Conservation (phyloP, 1,140 invertebrate genomes). For the Scaptomyza montana region DNA sequence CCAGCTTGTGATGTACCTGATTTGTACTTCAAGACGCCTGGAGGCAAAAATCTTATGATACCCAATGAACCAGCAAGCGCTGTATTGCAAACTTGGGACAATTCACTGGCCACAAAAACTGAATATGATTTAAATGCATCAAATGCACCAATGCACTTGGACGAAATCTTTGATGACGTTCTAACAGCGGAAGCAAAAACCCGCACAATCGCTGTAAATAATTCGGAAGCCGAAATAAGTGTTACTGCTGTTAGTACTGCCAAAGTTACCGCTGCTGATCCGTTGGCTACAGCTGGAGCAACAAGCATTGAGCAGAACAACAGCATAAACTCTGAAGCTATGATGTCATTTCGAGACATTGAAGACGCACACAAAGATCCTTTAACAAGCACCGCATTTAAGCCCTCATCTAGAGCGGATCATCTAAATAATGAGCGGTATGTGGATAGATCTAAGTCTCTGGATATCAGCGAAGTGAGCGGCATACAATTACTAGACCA, state of each 20-base stretch:
- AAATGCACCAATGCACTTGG: constrained; percentile 49
- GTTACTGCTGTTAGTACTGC: constrained; percentile 34
- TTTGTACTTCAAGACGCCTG: constrained; percentile 65
- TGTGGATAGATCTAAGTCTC: constrained; percentile 1
- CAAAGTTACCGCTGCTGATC: constrained; percentile 34
- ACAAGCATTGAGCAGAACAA: constrained; percentile 6
- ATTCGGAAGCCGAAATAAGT: constrained; percentile 59
- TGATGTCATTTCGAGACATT: constrained; percentile 30
- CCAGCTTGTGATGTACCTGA: constrained; percentile 30
- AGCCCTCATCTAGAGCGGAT: constrained; percentile 23
- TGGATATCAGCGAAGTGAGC: constrained; percentile 56
- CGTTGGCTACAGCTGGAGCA: constrained; percentile 22
- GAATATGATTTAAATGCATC: constrained; percentile 70
- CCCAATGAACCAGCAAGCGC: constrained; percentile 69
- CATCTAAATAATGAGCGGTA: not conserved
- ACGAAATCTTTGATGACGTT: constrained; percentile 71
- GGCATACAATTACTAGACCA: constrained; percentile 75
- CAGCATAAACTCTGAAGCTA: constrained; percentile 34
- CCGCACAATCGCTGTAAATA: constrained; percentile 16
- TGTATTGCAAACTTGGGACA: constrained; percentile 43
- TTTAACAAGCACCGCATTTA: constrained; percentile 63
- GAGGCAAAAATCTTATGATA: constrained; percentile 73
- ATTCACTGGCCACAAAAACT: constrained; percentile 37
- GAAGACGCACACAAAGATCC: constrained; percentile 38
- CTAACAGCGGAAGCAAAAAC: constrained; percentile 40